Base-by-base conservation (phyloP, 2,888 invertebrate species). In the Embidobia sp. region DNA sequence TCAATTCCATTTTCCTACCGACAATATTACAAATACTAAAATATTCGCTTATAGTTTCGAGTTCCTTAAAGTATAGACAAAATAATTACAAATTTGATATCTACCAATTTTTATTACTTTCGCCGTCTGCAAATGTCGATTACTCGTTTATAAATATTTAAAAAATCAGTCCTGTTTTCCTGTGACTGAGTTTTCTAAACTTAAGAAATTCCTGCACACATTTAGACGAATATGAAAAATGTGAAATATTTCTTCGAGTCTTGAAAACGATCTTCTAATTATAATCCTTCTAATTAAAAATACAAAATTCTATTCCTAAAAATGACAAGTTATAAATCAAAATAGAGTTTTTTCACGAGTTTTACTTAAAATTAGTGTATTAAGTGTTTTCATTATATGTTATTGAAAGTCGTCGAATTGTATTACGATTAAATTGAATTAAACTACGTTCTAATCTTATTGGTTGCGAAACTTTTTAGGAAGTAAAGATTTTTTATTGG, bases 1-100 rank as follows among this genome's bases (percentile, higher is more conserved):
- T 73, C 64, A 73, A 73, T 73, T 73, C 73, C 73, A 66, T 64
- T 44, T 57, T 66, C 16, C 73, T 73, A 66, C 51, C 37, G 73
- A 66, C 57, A 11, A 49, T 59, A 59, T 59, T 73, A 73, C 49
- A 51, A 73, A 73, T 66, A 66, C 57, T 73, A 73, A 73, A 73
- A 73, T 66, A 73, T 66, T 59, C 11, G 55, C 44, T 27, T 66
- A 57, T 57, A 73, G 59, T 51, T 49, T 51, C 19, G 16, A 64
- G 61, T 37, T 63, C 53, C 35, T 53, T 55, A 63, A 72, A 72
- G 40, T 72, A 72, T 63, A 55, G 51, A 74, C 44, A 66, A 74
- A 74, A 59, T 59, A 66, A 74, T 59, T 73, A 51, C 40, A 51
- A 74, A 74, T 59, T 44, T 55, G 48, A 64, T 29, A 7, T 49